Evolutionary conservation across 2,113 vertebrate species (phyloP).

Genomic region (Psettodes erumei): DNA sequence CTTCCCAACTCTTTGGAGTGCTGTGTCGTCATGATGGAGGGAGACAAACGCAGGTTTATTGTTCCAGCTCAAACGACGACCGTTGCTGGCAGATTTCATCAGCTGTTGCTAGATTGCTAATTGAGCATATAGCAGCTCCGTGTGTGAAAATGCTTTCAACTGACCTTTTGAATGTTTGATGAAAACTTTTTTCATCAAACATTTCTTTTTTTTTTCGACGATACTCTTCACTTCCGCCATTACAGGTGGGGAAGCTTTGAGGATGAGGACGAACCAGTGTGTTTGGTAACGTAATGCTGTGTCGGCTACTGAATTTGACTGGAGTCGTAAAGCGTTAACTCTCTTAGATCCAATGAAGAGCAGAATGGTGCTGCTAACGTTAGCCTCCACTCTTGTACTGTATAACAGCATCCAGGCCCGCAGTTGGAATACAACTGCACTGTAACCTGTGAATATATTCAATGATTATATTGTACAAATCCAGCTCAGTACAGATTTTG

Average conservation of each 20-base stretch:
- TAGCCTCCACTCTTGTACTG: neutral
- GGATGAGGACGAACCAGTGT: neutral
- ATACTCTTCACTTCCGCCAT: neutral
- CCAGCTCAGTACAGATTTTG: neutral
- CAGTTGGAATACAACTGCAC: too few species aligned
- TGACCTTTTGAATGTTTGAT: neutral
- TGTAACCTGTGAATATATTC: neutral
- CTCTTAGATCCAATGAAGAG: neutral
- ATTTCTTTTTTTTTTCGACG: too few species aligned
- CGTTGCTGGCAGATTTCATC: too few species aligned
- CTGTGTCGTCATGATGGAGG: too few species aligned
- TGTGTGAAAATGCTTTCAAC: neutral
- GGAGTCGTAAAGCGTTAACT: neutral
- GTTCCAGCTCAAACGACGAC: too few species aligned
- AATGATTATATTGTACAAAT: neutral
- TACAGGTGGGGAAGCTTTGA: too few species aligned
- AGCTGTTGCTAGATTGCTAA: too few species aligned
- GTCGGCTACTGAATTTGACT: neutral
- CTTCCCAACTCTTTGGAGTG: too few species aligned
- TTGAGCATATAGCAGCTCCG: neutral
- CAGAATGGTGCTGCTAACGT: neutral
- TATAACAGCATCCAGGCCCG: too few species aligned
- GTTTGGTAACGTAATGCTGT: neutral
- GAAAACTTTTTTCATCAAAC: too few species aligned
- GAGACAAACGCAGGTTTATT: neutral